A percentile compares a stretch with the other conserved stretches of the same genome.
These are phyloP conservation scores for Epinephelus cyanopodus DNA, from an alignment of 2,113 vertebrate species.

Conservation along the genomic window DNA sequence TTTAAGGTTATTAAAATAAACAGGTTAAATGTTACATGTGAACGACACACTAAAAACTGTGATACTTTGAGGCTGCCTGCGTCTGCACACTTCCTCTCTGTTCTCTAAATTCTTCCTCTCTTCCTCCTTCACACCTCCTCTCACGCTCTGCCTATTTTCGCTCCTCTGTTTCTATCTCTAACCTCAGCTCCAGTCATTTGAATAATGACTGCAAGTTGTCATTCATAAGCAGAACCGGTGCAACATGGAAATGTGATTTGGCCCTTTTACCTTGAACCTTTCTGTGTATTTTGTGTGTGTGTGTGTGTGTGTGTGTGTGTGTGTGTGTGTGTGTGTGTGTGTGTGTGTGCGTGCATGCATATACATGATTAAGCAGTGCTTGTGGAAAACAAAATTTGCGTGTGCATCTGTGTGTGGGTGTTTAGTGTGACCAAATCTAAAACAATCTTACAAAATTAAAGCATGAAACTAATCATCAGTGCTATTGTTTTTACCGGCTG, in stretches of 20 bases:
- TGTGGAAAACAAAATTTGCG: constrained; percentile 2
- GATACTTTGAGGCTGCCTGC: neutral
- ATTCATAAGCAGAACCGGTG: constrained; percentile 29
- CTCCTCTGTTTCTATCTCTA: constrained; percentile 31
- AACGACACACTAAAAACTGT: neutral
- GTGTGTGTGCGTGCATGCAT: neutral
- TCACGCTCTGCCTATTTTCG: constrained; percentile 36
- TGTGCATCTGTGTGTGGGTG: constrained; percentile 24
- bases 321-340: constrained; percentile 3
- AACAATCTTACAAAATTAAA: constrained; percentile 49
- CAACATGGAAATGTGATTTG: constrained; percentile 31
- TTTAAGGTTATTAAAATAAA: constrained; percentile 12
- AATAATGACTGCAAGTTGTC: constrained; percentile 46
- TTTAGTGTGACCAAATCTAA: constrained; percentile 43
- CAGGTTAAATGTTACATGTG: constrained; percentile 14
- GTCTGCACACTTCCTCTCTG: constrained; percentile 5
- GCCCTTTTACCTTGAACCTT: constrained; percentile 12
- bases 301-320: neutral
- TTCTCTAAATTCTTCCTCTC: constrained; percentile 9
- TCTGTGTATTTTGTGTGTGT: neutral
- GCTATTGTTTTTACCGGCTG: constrained; percentile 19
- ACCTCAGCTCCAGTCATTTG: constrained; percentile 46
- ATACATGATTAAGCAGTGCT: constrained; percentile 5
- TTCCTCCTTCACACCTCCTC: constrained; percentile 40
- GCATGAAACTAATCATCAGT: constrained; percentile 34